Conservation (phyloP, 2,888 invertebrate species). For the Rhimphoctona megacephalus region DNA sequence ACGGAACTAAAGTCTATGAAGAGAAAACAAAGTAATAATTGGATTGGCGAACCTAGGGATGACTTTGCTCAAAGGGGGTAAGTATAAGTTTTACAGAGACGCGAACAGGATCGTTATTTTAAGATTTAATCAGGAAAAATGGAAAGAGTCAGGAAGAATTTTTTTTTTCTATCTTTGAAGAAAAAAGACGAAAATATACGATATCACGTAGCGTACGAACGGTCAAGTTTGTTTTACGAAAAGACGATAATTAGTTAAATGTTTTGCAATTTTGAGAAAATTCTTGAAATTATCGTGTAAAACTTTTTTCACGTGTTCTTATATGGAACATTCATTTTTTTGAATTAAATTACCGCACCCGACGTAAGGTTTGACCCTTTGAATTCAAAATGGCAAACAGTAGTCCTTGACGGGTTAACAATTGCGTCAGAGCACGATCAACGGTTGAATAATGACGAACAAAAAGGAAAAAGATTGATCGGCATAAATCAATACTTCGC, state of each 20-base stretch:
- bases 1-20: constrained; percentile 1
- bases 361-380: constrained; percentile 1
- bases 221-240: neutral
- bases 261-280: neutral
- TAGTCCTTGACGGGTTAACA: neutral
- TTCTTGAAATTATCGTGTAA: neutral
- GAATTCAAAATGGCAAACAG: neutral
- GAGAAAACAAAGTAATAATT: constrained; percentile 36
- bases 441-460: constrained; percentile 1
- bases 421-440: constrained; percentile 18
- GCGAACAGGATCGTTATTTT: constrained; percentile 14
- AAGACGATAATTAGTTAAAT: neutral
- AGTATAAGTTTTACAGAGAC: constrained; percentile 2
- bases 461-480: constrained; percentile 10
- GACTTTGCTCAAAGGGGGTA: constrained; percentile 1
- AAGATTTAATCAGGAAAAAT: constrained; percentile 11
- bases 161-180: neutral
- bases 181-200: neutral
- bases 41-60: neutral
- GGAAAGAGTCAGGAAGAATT: neutral
- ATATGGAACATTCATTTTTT: neutral
- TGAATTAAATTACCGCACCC: constrained; percentile 1
- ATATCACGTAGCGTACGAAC: neutral
- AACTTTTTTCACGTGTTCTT: neutral
- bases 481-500: constrained; percentile 21